Conservation (phyloP, 2,888 invertebrate genomes). For the Halictus quadricinctus region DNA sequence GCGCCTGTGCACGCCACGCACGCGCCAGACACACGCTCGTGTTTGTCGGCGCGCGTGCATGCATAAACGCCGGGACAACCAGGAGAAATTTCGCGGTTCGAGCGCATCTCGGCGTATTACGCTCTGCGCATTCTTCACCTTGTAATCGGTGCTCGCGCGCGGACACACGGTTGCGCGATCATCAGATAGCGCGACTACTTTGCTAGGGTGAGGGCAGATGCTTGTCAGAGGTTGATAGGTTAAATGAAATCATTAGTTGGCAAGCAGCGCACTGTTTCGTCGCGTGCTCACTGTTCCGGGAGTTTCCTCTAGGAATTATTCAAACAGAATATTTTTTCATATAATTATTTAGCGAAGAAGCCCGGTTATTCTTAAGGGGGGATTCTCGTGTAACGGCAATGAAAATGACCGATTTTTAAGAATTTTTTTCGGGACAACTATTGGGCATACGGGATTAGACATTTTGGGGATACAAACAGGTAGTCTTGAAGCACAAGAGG, state of each 20-base stretch:
- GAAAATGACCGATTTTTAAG: too few relatives aligned
- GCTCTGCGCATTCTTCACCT: constrained; percentile 57
- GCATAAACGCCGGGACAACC: neutral
- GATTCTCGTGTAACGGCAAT: too few relatives aligned
- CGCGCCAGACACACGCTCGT: constrained; percentile 49
- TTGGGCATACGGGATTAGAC: too few relatives aligned
- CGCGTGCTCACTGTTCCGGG: neutral
- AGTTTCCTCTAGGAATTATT: neutral
- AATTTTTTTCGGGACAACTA: too few relatives aligned
- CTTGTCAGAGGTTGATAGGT: constrained; percentile 30
- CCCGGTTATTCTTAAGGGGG: too few relatives aligned
- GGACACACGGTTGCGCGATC: constrained; percentile 35
- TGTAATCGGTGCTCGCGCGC: constrained; percentile 53
- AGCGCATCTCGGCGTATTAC: constrained; percentile 57
- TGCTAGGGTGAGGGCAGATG: constrained; percentile 26
- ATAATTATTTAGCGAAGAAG: neutral
- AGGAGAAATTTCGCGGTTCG: neutral
- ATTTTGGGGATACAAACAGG: too few relatives aligned
- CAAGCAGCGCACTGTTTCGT: neutral
- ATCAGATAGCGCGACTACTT: constrained; percentile 28
- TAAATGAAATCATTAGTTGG: constrained; percentile 40
- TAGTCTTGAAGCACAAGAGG: too few relatives aligned
- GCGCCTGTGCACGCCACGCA: constrained; percentile 47
- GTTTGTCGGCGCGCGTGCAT: neutral
- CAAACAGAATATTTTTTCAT: neutral